Evolutionary conservation across 2,888 invertebrate species (phyloP), one percentile per base, ranked within the genome.

Genomic region (Patella pellucida): DNA sequence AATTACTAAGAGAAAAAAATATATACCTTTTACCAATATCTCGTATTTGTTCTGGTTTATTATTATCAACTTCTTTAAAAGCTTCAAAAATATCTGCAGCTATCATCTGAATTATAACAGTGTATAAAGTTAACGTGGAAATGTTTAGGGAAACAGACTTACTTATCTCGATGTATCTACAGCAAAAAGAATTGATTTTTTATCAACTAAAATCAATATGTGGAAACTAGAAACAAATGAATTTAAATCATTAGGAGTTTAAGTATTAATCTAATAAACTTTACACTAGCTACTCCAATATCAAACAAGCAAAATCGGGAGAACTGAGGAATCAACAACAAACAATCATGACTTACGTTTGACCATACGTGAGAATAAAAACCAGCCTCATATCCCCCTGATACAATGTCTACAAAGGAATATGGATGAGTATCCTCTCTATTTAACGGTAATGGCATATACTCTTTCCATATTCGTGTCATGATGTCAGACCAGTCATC

Each of bases 31-130:
- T 83, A 27, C 89, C 90, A 68, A 91, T 86, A 67, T 82, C 79
- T 67, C 81, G 71, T 31, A 88, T 69, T 69, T 88, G 85, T 62
- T 87, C 82, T n/a, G 83, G 80, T 80, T 91, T 85, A 14, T 91
- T 89, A 14, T 90, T 79, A 4, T 91, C 92, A 11, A 85, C 94
- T 89, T 96, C 95, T 78, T 94, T 93, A 90, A 98, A 97, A 71
- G 96, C 95, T 88, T 95, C 94, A 89, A 95, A 96, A 52, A 95
- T 93, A 91, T 98, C 98, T 0, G 97, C 96, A 0, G 97, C 97
- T 71, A 97, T 93, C 93, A 98, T 94, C 90, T 91, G 81, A 23
- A 82, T 81, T 70, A 67, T 19, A 52, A 74, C 74, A 19, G 74
- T 19, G 9, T 19, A 16, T n/a, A 51, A 41, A 41, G 7, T 41